Evolutionary conservation across 2,113 vertebrate genomes (phyloP), one percentile per base, ranked within the genome.

Genomic region (Oreotragus oreotragus): DNA sequence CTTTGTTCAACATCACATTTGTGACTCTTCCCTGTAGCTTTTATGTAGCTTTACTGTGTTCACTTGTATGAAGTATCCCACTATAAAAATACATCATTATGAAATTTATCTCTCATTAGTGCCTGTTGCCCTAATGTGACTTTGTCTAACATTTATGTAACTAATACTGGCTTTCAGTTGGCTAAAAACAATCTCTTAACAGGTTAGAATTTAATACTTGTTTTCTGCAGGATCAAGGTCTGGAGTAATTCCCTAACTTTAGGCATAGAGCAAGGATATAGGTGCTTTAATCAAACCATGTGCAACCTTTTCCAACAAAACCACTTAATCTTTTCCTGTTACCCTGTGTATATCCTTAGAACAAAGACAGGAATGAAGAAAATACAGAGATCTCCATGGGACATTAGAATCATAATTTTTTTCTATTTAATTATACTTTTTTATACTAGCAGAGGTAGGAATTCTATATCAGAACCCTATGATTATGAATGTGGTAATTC

Each of bases 161-260:
- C 60, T 62, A 70, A 66, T n/a, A 90, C 10, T 28, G 55, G 33
- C 28, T 94, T 96, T 84, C 49, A 86, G 95, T 90, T 83, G 30
- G 45, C 84, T 88, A 89, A 83, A 94, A 77, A 76, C 21, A 96
- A 76, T 43, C 33, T 62, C 45, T 86, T 76, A 62, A 55, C 11
- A 47, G 70, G 49, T 80, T 90, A 96, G 81, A 94, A 93, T 89
- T 89, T 90, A 39, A 57, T 13, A 88, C 73, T 47, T 97, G 33
- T 76, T 64, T 73, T 93, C 27, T 94, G 39, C 16, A 64, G 28
- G 57, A 96, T 64, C 58, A 93, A 88, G 28, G 64, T 77, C 9
- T 85, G 30, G 84, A 58, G 23, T 58, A 84, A 89, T 66, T 81
- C 87, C 17, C 19, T 66, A 89, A 87, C 17, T 16, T 94, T 51